Percentiles rank a stretch among this genome's conserved stretches.
Evolutionary conservation across 2,113 vertebrate genomes (phyloP).

Genomic region (Alces alces): DNA sequence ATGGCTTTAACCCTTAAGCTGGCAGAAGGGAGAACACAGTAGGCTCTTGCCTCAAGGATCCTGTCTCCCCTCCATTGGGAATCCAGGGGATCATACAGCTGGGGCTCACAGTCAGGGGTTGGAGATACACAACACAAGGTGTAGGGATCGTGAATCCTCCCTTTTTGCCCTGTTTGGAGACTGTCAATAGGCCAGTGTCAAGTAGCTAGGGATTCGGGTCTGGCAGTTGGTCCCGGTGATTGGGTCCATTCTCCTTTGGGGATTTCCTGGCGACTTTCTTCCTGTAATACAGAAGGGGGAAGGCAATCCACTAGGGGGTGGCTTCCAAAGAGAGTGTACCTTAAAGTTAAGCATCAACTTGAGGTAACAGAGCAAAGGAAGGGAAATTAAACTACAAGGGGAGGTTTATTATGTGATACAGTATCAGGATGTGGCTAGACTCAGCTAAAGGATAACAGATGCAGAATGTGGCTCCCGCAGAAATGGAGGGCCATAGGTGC

Average conservation of each 20-base stretch:
- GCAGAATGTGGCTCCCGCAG: background rate
- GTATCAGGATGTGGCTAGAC: background rate
- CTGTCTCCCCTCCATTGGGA: background rate
- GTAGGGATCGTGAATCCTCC: background rate
- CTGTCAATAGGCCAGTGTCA: background rate
- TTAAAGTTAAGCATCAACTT: background rate
- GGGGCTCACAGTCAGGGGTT: background rate
- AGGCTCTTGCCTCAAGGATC: background rate
- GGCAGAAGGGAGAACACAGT: background rate
- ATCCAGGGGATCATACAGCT: background rate
- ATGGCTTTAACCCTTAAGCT: background rate
- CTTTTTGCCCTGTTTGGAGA: background rate
- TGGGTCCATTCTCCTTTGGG: no score
- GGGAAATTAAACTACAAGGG: background rate
- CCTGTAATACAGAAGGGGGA: background rate
- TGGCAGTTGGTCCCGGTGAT: background rate
- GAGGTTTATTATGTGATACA: background rate
- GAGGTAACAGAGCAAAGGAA: background rate
- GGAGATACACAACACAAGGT: fast-evolving
- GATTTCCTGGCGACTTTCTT: background rate
- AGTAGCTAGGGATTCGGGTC: background rate
- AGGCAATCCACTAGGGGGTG: fast-evolving
- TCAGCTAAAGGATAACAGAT: background rate
- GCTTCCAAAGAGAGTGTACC: background rate
- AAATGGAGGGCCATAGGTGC: background rate